These are phyloP conservation scores for Branchipolynoe longqiensis DNA, from an alignment of 2,888 invertebrate genomes.

Conservation along the genomic window DNA sequence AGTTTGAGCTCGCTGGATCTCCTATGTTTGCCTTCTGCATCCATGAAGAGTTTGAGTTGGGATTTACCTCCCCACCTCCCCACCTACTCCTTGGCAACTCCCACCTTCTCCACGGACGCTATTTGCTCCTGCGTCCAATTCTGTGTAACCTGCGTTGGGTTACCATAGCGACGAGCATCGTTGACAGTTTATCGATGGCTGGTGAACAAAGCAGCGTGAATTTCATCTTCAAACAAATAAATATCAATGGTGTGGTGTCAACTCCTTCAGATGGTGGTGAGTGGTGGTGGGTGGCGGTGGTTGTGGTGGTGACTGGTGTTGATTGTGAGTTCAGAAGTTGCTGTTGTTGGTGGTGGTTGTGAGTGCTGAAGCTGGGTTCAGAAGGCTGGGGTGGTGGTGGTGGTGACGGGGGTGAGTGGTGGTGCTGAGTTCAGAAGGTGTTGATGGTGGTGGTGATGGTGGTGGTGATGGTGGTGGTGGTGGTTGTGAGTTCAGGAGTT, in stretches of 20 bases:
- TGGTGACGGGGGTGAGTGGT: too few species aligned
- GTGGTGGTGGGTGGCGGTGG: too few species aligned
- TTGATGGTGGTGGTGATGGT: too few species aligned
- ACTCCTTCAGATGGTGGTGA: conserved; percentile 19
- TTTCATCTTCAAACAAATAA: conserved; percentile 60
- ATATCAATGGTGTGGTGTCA: conserved; percentile 50
- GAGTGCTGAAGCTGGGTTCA: too few species aligned
- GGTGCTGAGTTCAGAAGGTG: too few species aligned
- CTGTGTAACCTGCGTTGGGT: conserved; percentile 58
- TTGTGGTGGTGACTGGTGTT: too few species aligned
- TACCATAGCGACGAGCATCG: conserved; percentile 57
- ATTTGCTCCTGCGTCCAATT: conserved; percentile 28
- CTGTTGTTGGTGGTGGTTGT: too few species aligned
- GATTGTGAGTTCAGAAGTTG: too few species aligned
- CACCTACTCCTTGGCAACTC: conserved; percentile 3
- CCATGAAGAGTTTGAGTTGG: neutral
- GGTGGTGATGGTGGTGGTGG: too few species aligned
- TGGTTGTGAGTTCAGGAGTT: too few species aligned
- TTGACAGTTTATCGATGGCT: conserved; percentile 55
- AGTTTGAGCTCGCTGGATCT: conserved; percentile 1
- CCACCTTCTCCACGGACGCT: conserved; percentile 2
- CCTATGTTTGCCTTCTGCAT: neutral
- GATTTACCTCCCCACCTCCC: neutral
- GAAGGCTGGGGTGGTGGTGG: too few species aligned
- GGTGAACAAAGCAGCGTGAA: conserved; percentile 50